Evolutionary conservation across 2,113 vertebrate species (phyloP), one percentile per base, ranked within the genome.

Genomic region (Myotis lucifugus): DNA sequence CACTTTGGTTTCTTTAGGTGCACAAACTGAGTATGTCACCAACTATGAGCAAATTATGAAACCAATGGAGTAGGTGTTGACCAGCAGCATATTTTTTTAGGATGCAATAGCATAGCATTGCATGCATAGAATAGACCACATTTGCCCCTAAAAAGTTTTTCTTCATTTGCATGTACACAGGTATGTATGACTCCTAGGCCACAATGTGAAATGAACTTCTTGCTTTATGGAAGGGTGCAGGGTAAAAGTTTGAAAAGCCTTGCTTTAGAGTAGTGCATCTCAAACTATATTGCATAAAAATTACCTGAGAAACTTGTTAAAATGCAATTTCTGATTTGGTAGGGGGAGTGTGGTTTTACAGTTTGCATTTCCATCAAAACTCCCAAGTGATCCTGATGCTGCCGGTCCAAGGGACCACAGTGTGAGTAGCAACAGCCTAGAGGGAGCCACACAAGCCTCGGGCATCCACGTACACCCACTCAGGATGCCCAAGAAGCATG

Each of bases 301-400:
- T 72, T 72, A 89, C 18, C 14, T 85, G 7, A 12, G 54, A 42
- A 42, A 61, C 34, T 91, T 70, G 10, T 54, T 74, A 56, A 92
- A 96, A 84, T 61, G 27, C 25, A 67, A 3, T 73, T 92, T 90
- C 48, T 90, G 46, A 85, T 50, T 90, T 3, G 29, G 1, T 64
- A 18, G 29, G 11, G n/a, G 1, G 19, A 2, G 4, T 69, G 69
- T 8, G 7, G 29, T 29, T 81, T 88, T 70, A 59, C 3, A 54
- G 67, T 92, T 29, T 56, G 9, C 46, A 48, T 61, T 78, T 95
- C 17, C 66, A 2, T 8, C 46, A 64, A 77, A 82, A 90, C 19
- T 79, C 37, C 37, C 46, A 82, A 34, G 14, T 14, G 27, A 54
- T 64, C 37, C n/a, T 81, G 54, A 37, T 23, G 3, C 2, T 77